phyloP scores from a whole-genome alignment of 2,888 invertebrate genomes.

The Pheosia gnoma region DNA sequence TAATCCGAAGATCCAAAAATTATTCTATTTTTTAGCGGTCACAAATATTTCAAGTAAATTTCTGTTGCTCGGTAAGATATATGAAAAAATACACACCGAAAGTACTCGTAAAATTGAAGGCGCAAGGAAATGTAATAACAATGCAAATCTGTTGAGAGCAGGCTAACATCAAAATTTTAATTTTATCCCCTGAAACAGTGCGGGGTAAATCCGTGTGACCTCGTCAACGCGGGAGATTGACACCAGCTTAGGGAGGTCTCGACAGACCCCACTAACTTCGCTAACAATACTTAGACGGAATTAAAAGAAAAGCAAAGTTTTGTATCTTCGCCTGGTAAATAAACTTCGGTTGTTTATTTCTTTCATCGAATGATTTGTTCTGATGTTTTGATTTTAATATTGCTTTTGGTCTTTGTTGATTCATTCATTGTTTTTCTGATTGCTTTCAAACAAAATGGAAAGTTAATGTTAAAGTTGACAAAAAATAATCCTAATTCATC shows the following conservation, averaged over 20 bases:
- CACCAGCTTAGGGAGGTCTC: conserved; percentile 42
- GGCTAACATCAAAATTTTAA: conserved; percentile 33
- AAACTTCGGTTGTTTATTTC: conserved; percentile 36
- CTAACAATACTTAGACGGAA: conserved; percentile 50
- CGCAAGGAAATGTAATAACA: conserved; percentile 20
- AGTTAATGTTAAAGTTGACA: background rate
- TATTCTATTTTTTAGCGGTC: background rate
- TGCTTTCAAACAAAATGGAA: background rate
- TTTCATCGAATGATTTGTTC: conserved; percentile 38
- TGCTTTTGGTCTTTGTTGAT: conserved; percentile 20
- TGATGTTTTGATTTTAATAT: conserved; percentile 24
- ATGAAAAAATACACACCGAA: conserved; percentile 13
- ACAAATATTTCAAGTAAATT: background rate
- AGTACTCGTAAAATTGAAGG: conserved; percentile 24
- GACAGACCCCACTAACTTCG: conserved; percentile 43
- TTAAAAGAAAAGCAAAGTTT: conserved; percentile 55
- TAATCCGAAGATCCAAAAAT: no score
- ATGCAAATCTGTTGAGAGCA: conserved; percentile 24
- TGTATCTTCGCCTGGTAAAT: conserved; percentile 36
- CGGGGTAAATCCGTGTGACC: conserved; percentile 36
- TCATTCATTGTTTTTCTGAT: background rate
- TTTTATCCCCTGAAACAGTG: conserved; percentile 30
- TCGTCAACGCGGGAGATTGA: conserved; percentile 43
- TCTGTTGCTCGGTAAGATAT: background rate
- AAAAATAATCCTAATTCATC: background rate